phyloP scores from a whole-genome alignment of 2,888 invertebrate species.

The Dicyrtoma fusca region DNA sequence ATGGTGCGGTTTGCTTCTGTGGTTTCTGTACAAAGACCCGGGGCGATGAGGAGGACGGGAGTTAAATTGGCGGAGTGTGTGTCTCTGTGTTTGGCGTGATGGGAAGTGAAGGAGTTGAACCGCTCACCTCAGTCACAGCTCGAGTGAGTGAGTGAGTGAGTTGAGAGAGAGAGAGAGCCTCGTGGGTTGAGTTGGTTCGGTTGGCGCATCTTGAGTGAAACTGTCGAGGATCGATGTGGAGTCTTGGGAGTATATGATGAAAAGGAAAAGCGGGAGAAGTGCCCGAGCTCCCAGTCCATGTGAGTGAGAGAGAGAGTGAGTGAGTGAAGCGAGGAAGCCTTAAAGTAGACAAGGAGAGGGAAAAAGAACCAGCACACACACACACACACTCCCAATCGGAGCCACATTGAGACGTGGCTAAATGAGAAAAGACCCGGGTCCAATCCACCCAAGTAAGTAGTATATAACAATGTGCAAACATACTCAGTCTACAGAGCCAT shows the following conservation, averaged over 20 bases:
- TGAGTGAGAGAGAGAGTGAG: not conserved
- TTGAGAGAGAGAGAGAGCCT: not conserved
- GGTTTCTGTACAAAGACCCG: too few relatives aligned
- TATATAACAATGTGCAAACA: too few relatives aligned
- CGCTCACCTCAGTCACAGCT: not conserved
- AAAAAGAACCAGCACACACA: too few relatives aligned
- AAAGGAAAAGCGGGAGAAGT: slow-evolving; percentile 4
- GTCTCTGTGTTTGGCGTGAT: too few relatives aligned
- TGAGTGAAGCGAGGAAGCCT: not conserved
- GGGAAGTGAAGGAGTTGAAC: too few relatives aligned
- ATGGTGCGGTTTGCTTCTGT: too few relatives aligned
- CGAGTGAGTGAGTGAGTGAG: not conserved
- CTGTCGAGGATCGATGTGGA: slow-evolving; percentile 16
- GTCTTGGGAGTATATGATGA: slow-evolving; percentile 4
- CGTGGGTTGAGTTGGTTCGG: not conserved
- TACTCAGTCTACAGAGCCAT: too few relatives aligned
- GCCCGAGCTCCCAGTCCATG: not conserved
- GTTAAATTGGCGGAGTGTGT: not conserved
- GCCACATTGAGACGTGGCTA: slow-evolving; percentile 21
- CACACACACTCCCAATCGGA: not conserved
- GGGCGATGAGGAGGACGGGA: slow-evolving; percentile 7
- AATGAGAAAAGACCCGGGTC: slow-evolving; percentile 24
- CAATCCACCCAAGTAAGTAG: not conserved
- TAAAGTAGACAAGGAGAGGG: too few relatives aligned
- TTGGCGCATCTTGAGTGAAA: slow-evolving; percentile 1